phyloP scores from a whole-genome alignment of 2,113 vertebrate species.

The Mormyrus iriodes region DNA sequence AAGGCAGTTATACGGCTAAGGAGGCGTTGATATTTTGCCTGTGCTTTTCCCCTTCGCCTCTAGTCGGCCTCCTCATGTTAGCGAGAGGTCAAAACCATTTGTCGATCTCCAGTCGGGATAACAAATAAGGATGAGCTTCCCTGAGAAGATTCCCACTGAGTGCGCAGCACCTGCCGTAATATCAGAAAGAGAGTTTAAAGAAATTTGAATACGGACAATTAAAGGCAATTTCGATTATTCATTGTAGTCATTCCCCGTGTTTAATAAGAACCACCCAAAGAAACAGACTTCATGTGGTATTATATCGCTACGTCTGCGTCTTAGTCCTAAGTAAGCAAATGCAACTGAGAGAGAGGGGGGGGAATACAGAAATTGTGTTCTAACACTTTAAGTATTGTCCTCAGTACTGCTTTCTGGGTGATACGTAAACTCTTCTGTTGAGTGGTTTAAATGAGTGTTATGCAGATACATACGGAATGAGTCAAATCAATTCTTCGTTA shows the following conservation, averaged over 20 bases:
- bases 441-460: conserved; percentile 27
- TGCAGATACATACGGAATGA: conserved; percentile 37
- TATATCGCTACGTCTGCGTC: neutral
- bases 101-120: conserved; percentile 67
- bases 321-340: neutral
- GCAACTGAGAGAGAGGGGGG: neutral
- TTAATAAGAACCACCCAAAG: neutral
- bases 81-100: conserved; percentile 67
- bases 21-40: conserved; percentile 34
- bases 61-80: conserved; percentile 51
- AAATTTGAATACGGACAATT: neutral
- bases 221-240: neutral
- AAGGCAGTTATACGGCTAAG: neutral
- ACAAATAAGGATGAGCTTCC: conserved; percentile 69
- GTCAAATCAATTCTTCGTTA: conserved; percentile 35
- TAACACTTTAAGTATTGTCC: neutral
- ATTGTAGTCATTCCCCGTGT: neutral
- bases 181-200: neutral
- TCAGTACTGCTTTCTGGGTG: conserved; percentile 2
- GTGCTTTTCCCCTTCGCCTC: conserved; percentile 59
- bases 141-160: conserved; percentile 43
- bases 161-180: conserved; percentile 5
- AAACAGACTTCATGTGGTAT: neutral
- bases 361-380: neutral
- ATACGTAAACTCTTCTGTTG: conserved; percentile 6